Conservation (phyloP, 2,113 vertebrate species). For the Callithrix jacchus region DNA sequence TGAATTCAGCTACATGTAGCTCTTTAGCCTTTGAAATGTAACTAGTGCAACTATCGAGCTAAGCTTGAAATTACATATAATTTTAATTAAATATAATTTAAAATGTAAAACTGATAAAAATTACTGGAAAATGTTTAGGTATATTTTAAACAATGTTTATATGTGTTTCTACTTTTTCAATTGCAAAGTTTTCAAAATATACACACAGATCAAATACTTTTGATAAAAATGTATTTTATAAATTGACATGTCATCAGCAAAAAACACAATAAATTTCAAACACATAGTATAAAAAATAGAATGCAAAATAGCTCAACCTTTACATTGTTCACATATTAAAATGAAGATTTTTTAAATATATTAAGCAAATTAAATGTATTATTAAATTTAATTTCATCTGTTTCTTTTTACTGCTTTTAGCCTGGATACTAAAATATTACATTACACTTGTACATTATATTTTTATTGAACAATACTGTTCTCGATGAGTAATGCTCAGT, state of each 20-base stretch:
- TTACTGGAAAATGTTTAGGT: background rate
- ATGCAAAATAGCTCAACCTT: background rate
- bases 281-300: background rate
- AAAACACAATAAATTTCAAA: background rate
- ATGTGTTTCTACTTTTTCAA: background rate
- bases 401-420: background rate
- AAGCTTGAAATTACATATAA: conserved; percentile 10
- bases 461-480: background rate
- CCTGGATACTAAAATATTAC: background rate
- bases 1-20: background rate
- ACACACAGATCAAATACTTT: background rate
- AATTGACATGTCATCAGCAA: background rate
- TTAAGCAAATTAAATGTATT: background rate
- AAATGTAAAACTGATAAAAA: background rate
- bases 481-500: background rate
- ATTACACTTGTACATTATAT: background rate
- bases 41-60: background rate
- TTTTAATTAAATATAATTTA: conserved; percentile 15
- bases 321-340: background rate
- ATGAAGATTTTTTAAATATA: background rate
- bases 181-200: background rate
- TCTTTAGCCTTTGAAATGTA: background rate
- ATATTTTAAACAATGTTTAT: background rate
- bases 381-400: background rate
- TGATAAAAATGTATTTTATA: conserved; percentile 8